Evolutionary conservation across 2,888 invertebrate species (phyloP).

Genomic region (Erpobdella octoculata): DNA sequence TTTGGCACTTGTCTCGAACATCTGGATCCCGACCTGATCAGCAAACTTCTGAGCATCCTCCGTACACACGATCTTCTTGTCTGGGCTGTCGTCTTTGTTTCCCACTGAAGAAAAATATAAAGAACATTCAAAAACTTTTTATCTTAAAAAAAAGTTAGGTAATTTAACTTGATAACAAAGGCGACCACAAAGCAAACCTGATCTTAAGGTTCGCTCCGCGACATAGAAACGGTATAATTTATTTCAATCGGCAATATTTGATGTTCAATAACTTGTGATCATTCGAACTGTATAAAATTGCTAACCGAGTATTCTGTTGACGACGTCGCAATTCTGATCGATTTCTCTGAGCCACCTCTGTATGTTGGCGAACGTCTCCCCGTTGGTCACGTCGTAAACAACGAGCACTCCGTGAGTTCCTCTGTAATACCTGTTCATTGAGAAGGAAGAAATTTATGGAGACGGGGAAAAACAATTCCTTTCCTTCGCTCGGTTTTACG

Average conservation of each 20-base stretch:
- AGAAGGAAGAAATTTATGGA: background rate
- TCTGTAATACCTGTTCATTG: conserved; percentile 78
- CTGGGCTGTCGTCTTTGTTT: conserved; percentile 51
- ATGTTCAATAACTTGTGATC: background rate
- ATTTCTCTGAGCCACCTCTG: conserved; percentile 98
- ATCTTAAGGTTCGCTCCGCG: conserved; percentile 55
- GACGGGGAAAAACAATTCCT: background rate
- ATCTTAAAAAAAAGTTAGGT: background rate
- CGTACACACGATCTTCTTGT: conserved; percentile 80
- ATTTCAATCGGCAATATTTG: background rate
- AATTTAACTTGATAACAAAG: conserved; percentile 74
- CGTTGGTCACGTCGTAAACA: conserved; percentile 96
- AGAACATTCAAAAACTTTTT: background rate
- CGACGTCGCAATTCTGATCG: conserved; percentile 97
- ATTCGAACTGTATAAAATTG: background rate
- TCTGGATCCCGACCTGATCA: conserved; percentile 87
- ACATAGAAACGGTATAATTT: background rate
- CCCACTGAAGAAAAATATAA: conserved; percentile 42
- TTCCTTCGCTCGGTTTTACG: background rate
- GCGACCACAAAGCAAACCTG: conserved; percentile 98
- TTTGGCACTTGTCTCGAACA: conserved; percentile 98
- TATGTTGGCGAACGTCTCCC: conserved; percentile 97
- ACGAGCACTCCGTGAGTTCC: conserved; percentile 99
- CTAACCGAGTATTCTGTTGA: conserved; percentile 86
- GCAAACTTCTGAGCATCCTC: conserved; percentile 95